Conservation (phyloP, 2,113 vertebrate species). For the Mus spicilegus region DNA sequence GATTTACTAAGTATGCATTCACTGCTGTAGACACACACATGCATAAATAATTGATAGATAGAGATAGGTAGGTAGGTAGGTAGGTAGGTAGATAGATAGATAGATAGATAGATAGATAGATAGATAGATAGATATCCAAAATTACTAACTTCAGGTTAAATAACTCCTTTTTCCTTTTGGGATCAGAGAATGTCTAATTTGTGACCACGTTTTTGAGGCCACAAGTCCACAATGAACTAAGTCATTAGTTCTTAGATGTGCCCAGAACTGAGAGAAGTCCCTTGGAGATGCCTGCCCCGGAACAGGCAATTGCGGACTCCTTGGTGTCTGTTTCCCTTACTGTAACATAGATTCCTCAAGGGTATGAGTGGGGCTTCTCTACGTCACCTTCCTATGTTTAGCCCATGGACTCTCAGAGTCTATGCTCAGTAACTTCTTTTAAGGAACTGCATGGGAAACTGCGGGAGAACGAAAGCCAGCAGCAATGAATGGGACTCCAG, state of each 20-base stretch:
- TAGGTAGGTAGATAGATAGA: no score
- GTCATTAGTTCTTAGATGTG: neutral
- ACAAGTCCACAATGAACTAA: neutral
- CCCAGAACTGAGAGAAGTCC: neutral
- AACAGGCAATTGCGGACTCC: neutral
- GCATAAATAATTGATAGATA: neutral
- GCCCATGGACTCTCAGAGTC: neutral
- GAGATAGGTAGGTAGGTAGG: no score
- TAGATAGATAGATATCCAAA: neutral
- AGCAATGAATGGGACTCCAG: neutral
- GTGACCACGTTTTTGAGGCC: neutral
- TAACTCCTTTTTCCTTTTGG: neutral
- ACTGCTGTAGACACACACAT: neutral
- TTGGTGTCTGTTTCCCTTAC: neutral
- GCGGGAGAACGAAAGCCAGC: neutral
- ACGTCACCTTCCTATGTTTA: neutral
- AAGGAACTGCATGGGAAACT: neutral
- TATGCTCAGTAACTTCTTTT: neutral
- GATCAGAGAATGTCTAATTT: neutral
- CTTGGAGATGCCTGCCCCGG: neutral
- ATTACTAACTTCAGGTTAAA: neutral
- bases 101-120: no score
- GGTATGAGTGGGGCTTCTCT: neutral
- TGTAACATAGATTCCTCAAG: neutral
- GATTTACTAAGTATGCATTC: slow-evolving; percentile 15